Evolutionary conservation across 1,140 invertebrate genomes (phyloP), one percentile per base, ranked within the genome.

Genomic region (Gonioctena quinquepunctata): DNA sequence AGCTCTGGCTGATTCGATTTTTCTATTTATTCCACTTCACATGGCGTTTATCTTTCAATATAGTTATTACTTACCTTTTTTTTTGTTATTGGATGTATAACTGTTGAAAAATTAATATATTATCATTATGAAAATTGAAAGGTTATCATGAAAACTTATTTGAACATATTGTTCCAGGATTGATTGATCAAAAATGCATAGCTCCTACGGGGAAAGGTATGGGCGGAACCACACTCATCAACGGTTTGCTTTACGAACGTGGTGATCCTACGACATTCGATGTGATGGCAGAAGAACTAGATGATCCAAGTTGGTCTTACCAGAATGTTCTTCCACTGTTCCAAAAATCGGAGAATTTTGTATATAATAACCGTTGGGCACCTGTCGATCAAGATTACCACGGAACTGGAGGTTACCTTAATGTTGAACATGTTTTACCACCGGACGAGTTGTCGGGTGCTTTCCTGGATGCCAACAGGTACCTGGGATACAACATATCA

Each of bases 191-290:
- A 4, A 48, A 54, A 65, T 86, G 84, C 61, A 78, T 81, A 86
- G 85, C 11, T 84, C 85, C 2, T 82, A 90, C 8, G 90, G 84
- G 84, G 7, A 86, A 85, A 80, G 76, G 77, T 16, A 70, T 89
- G 49, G 91, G 92, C 4, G 91, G 91, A 1, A 88, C 88, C 1
- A 90, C 89, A 23, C 86, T 87, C 1, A 81, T 93, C 5, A 93
- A 91, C 78, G 87, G 85, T 21, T 89, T 93, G 89, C 87, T 89
- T 11, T 90, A 90, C 76, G 84, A 86, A 2, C 87, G 91, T 73
- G 87, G 90, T 0, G 80, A 90, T 81, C 84, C 85, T 21, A 72
- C 71, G n/a, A 88, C 90, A 76, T 93, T 90, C 78, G 86, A 93
- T 76, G 73, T 84, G 2, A 93, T 92, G 92, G 84, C 84, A 33